Evolutionary conservation across 2,113 vertebrate genomes (phyloP), one percentile per base, ranked within the genome.

Genomic region (Nerophis ophidion): DNA sequence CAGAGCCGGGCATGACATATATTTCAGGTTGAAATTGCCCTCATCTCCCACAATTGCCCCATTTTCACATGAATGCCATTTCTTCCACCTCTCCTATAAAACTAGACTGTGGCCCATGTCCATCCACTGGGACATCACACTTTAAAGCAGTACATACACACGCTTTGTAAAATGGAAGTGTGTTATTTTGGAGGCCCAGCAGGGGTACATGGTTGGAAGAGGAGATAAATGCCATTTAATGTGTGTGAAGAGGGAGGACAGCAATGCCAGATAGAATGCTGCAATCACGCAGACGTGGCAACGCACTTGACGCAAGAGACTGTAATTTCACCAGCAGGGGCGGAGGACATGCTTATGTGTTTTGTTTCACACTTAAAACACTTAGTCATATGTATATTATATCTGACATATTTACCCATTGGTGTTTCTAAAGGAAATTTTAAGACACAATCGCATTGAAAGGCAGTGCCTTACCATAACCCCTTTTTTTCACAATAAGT

Each of bases 121-220:
- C 49, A 49, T 64, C 72, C 61, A 40, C 26, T 34, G 66, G 60
- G 75, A 84, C 19, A 13, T 3, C 9, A 11, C 12, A 2, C 14
- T 53, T 4, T 8, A 35, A 2, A 12, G 50, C 50, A 33, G 4
- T 16, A 50, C 48, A 16, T 5, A 7, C 26, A 52, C 10, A 7
- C 12, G 13, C 38, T 40, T 40, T 40, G 26, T 17, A 10, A 65
- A 42, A 48, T 75, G 74, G 79, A 72, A 38, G 36, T 8, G 38
- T 61, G 62, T 68, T 70, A 75, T 84, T 76, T 68, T 60, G n/a
- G 74, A 71, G 74, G 60, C 63, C 67, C 80, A 82, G 72, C 83
- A 72, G 76, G 76, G 65, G 63, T 72, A 73, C 47, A 61, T 45
- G 61, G 72, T 26, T 68, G 49, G 57, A 60, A 65, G 70, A 72